Evolutionary conservation across 2,797 vertebrate species (phyloP).

Genomic region (Arnoldichthys spilopterus): DNA sequence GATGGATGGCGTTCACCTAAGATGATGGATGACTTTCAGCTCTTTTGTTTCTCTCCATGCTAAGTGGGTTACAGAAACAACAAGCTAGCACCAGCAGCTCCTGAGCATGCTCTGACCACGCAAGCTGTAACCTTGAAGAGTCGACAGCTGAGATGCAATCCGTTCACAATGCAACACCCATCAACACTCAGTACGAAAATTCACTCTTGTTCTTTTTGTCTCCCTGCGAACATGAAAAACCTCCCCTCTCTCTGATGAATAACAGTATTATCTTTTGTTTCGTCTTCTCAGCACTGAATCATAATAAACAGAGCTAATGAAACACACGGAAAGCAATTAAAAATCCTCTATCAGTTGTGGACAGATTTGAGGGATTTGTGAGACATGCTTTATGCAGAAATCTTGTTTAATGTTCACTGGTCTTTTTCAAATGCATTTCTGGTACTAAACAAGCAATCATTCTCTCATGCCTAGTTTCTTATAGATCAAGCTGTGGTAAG

Average conservation of each 20-base stretch:
- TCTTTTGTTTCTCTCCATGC: slow-evolving; percentile 70
- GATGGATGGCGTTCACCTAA: slow-evolving; percentile 75
- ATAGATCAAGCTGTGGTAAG: not conserved
- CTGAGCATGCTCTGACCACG: slow-evolving; percentile 56
- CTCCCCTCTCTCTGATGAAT: slow-evolving; percentile 29
- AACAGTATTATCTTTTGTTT: slow-evolving; percentile 58
- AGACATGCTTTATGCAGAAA: slow-evolving; percentile 60
- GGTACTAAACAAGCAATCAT: not conserved
- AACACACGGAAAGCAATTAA: slow-evolving; percentile 74
- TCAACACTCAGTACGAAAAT: slow-evolving; percentile 34
- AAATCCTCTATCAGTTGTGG: slow-evolving; percentile 68
- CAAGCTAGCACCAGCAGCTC: slow-evolving; percentile 58
- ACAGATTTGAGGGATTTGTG: slow-evolving; percentile 63
- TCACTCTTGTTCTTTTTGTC: slow-evolving; percentile 18
- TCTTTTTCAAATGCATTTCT: slow-evolving; percentile 32
- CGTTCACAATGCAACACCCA: slow-evolving; percentile 1
- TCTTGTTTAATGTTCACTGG: slow-evolving; percentile 65
- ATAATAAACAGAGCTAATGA: slow-evolving; percentile 73
- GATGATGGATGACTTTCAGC: slow-evolving; percentile 72
- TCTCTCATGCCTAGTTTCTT: not conserved
- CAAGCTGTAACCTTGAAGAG: slow-evolving; percentile 58
- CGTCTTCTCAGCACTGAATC: slow-evolving; percentile 61
- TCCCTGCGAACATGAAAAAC: slow-evolving; percentile 19
- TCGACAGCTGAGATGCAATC: slow-evolving; percentile 30
- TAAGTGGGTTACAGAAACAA: slow-evolving; percentile 63